Percentiles rank a stretch among this genome's conserved stretches.
phyloP scores from a whole-genome alignment of 2,888 invertebrate genomes.

The Cynaeus angustus region DNA sequence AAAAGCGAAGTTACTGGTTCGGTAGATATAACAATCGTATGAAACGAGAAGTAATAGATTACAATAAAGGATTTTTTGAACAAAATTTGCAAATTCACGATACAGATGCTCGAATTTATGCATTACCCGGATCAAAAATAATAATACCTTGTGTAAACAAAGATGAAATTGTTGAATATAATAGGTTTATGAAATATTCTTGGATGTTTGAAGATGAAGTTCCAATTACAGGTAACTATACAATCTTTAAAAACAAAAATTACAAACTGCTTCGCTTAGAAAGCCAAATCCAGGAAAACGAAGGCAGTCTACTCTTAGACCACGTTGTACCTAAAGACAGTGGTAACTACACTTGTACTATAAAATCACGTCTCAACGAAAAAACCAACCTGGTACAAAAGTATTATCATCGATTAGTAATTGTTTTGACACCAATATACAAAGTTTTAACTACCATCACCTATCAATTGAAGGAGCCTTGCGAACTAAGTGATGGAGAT shows the following conservation, averaged over 20 bases:
- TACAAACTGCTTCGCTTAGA: not conserved
- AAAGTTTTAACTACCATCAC: conserved; percentile 63
- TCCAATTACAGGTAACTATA: conserved; percentile 51
- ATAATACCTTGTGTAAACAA: conserved; percentile 55
- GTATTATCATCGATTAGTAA: conserved; percentile 65
- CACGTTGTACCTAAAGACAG: conserved; percentile 65
- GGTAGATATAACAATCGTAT: conserved; percentile 42
- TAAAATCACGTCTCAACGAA: conserved; percentile 52
- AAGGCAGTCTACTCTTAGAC: conserved; percentile 63
- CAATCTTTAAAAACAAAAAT: not conserved
- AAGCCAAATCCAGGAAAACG: conserved; percentile 54
- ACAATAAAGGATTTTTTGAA: conserved; percentile 57
- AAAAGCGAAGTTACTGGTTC: conserved; percentile 60
- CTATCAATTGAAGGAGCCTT: conserved; percentile 63
- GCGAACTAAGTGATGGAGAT: conserved; percentile 64
- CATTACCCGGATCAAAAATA: conserved; percentile 55
- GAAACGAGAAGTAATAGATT: conserved; percentile 50
- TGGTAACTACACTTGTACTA: conserved; percentile 69
- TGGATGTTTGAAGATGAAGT: conserved; percentile 57
- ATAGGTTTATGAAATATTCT: conserved; percentile 48
- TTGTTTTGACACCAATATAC: conserved; percentile 66
- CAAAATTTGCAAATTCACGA: conserved; percentile 56
- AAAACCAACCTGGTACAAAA: conserved; percentile 50
- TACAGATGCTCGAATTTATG: conserved; percentile 46
- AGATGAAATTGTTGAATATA: conserved; percentile 48